These are phyloP conservation scores for Drosophila malerkotliana DNA, from an alignment of 1,140 invertebrate species.

Conservation along the genomic window DNA sequence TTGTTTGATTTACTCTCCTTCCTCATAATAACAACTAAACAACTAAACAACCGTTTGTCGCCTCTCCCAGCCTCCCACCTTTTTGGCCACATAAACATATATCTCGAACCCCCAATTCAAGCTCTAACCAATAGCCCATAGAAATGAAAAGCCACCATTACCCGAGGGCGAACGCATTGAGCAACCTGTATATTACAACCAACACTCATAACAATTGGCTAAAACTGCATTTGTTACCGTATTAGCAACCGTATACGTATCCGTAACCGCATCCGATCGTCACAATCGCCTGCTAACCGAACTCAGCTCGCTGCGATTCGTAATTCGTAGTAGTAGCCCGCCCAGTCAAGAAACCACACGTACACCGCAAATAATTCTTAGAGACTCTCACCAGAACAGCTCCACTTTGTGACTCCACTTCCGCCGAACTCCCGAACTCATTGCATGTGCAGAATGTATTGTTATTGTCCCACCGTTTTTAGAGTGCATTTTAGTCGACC, in stretches of 20 bases:
- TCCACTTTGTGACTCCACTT: slow-evolving; percentile 37
- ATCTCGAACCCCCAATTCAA: slow-evolving; percentile 48
- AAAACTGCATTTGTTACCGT: slow-evolving; percentile 23
- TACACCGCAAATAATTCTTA: slow-evolving; percentile 40
- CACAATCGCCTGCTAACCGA: slow-evolving; percentile 48
- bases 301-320: slow-evolving; percentile 41
- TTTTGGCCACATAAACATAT: slow-evolving; percentile 25
- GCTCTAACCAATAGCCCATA: slow-evolving; percentile 38
- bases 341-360: slow-evolving; percentile 7
- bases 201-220: slow-evolving; percentile 47
- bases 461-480: slow-evolving; percentile 16
- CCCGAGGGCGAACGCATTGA: slow-evolving; percentile 58
- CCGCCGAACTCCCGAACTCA: slow-evolving; percentile 32
- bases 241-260: slow-evolving; percentile 14
- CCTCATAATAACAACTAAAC: slow-evolving; percentile 56
- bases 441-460: slow-evolving; percentile 52
- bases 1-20: slow-evolving; percentile 69
- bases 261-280: slow-evolving; percentile 24
- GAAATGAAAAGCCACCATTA: slow-evolving; percentile 47
- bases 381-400: slow-evolving; percentile 30
- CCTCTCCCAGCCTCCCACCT: slow-evolving; percentile 25
- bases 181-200: slow-evolving; percentile 52
- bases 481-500: slow-evolving; percentile 40
- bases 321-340: slow-evolving; percentile 18
- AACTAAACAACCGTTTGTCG: slow-evolving; percentile 64